Percentiles rank a stretch among this genome's conserved stretches.
These are phyloP conservation scores for Diaphora mendica DNA, from an alignment of 2,888 invertebrate genomes.

Conservation along the genomic window DNA sequence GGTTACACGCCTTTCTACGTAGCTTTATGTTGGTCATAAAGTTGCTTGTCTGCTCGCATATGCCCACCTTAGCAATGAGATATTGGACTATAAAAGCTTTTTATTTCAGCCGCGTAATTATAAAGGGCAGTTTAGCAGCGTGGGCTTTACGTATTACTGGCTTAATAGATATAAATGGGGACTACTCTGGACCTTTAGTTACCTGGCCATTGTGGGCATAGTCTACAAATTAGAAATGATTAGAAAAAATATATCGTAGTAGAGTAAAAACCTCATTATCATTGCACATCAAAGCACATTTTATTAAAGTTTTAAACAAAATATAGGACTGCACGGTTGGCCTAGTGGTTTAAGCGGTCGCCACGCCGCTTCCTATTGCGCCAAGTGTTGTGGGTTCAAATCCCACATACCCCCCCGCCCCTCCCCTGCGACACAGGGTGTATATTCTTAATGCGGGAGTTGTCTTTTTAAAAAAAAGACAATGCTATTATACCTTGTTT, in stretches of 20 bases:
- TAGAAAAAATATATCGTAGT: background rate
- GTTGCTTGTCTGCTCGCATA: constrained; percentile 62
- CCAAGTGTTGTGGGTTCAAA: too few species aligned
- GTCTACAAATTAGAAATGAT: background rate
- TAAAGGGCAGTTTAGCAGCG: constrained; percentile 38
- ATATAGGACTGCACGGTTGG: too few species aligned
- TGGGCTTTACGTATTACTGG: constrained; percentile 27
- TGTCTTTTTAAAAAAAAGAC: too few species aligned
- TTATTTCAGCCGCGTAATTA: constrained; percentile 56
- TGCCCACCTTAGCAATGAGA: constrained; percentile 66
- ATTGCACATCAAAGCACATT: background rate
- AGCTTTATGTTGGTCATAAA: constrained; percentile 76
- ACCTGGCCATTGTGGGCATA: background rate
- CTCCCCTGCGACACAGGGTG: too few species aligned
- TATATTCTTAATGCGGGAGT: too few species aligned
- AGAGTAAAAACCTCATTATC: background rate
- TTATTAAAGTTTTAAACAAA: too few species aligned
- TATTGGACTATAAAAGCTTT: constrained; percentile 63
- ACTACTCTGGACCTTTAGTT: constrained; percentile 15
- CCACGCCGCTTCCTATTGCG: too few species aligned
- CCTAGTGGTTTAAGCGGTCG: too few species aligned
- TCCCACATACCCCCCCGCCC: too few species aligned
- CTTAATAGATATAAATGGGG: constrained; percentile 30
- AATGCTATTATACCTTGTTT: too few species aligned
- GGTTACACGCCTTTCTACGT: constrained; percentile 59